Conservation (phyloP, 2,888 invertebrate species). For the Augiades crinisus region DNA sequence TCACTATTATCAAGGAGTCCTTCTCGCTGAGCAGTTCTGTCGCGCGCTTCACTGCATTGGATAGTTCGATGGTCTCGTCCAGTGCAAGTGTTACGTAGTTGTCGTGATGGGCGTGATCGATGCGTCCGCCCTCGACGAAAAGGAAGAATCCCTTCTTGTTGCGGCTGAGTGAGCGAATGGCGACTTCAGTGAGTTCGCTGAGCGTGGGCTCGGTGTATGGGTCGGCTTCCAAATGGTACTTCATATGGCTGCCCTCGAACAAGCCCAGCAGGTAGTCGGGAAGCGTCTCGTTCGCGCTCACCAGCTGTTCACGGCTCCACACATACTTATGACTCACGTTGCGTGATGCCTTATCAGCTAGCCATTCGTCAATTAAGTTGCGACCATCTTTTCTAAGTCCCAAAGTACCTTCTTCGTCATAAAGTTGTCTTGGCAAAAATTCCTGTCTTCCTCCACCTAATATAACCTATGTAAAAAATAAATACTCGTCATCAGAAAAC, state of each 20-base stretch:
- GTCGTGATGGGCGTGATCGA: too few species aligned
- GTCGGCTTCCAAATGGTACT: conserved; percentile 82
- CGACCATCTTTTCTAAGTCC: conserved; percentile 80
- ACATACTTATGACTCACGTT: conserved; percentile 72
- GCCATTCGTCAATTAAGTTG: conserved; percentile 86
- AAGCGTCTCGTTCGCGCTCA: conserved; percentile 53
- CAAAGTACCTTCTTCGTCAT: conserved; percentile 73
- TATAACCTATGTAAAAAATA: too few species aligned
- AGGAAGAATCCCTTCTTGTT: conserved; percentile 84
- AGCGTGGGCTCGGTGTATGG: conserved; percentile 52
- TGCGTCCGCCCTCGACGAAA: too few species aligned
- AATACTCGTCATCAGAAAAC: too few species aligned
- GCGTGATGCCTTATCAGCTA: conserved; percentile 56
- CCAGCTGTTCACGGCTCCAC: conserved; percentile 81
- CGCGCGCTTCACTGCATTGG: conserved; percentile 72
- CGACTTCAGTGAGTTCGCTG: conserved; percentile 58
- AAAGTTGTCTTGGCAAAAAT: conserved; percentile 77
- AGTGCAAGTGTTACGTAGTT: conserved; percentile 77
- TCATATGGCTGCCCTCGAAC: conserved; percentile 82
- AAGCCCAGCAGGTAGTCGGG: conserved; percentile 83
- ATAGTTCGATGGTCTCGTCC: conserved; percentile 83
- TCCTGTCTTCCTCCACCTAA: conserved; percentile 87
- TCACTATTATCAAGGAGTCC: conserved; percentile 88
- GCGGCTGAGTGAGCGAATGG: conserved; percentile 83
- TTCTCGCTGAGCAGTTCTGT: conserved; percentile 51